Base-by-base conservation (phyloP, 30 jellyfish, hydroid and myxozoan species). In the Hydra vulgaris region DNA sequence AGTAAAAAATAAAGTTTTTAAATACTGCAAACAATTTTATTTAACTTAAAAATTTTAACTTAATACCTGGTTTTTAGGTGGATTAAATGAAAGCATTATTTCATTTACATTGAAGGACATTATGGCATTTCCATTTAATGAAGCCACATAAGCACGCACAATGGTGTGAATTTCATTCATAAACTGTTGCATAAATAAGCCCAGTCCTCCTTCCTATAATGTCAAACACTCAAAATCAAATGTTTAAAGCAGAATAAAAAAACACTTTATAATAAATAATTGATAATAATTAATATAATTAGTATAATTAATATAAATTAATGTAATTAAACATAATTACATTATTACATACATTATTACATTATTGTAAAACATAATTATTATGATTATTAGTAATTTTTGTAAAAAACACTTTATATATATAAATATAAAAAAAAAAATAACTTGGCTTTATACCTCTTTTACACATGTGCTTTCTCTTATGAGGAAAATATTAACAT, bases 61-160 rank as follows among this genome's bases (percentile, higher is more conserved):
- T 61, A 84, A 21, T 69, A 87, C 98, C 98, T 92, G 96, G 80
- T 92, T 92, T 76, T 92, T 92, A 66, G 87, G 96, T 26, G 98
- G 85, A 83, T 90, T 92, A 76, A 82, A 88, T 52, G 77, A 79
- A 3, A 92, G 88, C 17, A 88, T 81, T 25, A 92, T 82, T 72
- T 92, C 95, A 71, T 88, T 87, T 21, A 92, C 23, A 55, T 54
- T 54, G 76, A 92, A 92, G 0, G 96, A 83, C 53, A 92, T 74
- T 22, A 92, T 80, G 26, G 95, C 98, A 71, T 92, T 88, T 19
- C 96, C 98, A 61, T 88, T 86, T 3, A 87, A 67, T 21, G 98
- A 95, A 5, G 83, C 20, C 15, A 83, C 98, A 20, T 87, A 95
- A 7, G 98, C 96, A 21, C 83, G 77, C 5, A 92, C 86, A 27